Percentiles rank a stretch among this genome's conserved stretches.
These are phyloP conservation scores for Acanthococcus lagerstroemiae DNA, from an alignment of 2,888 invertebrate species.

Conservation along the genomic window DNA sequence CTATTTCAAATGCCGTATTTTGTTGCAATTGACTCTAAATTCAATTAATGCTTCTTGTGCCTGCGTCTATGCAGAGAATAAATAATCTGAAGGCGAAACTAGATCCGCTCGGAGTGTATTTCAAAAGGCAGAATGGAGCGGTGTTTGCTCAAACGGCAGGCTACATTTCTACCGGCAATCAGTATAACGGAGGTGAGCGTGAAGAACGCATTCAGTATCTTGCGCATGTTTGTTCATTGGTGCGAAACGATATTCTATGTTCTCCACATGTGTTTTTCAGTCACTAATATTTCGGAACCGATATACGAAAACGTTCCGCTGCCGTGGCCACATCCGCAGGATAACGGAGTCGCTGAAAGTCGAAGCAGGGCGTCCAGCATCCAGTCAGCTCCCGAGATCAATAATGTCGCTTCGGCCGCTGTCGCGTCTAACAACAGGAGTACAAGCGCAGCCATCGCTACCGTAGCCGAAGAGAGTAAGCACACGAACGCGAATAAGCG, in stretches of 20 bases:
- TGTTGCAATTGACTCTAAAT: neutral
- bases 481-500: neutral
- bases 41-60: neutral
- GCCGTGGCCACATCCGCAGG: constrained; percentile 46
- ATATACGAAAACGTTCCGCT: constrained; percentile 73
- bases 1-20: neutral
- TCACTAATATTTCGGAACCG: constrained; percentile 48
- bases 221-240: neutral
- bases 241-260: too few species aligned
- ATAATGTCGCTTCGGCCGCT: constrained; percentile 2
- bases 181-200: constrained; percentile 13
- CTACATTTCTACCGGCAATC: neutral
- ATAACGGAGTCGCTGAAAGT: constrained; percentile 34
- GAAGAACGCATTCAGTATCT: neutral
- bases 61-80: constrained; percentile 1
- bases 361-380: constrained; percentile 55
- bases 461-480: neutral
- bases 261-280: neutral
- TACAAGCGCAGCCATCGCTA: neutral
- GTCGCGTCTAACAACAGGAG: neutral
- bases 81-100: constrained; percentile 20
- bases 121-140: constrained; percentile 22
- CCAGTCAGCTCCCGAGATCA: constrained; percentile 57
- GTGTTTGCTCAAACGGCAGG: neutral
- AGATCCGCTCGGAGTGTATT: constrained; percentile 7